phyloP scores from a whole-genome alignment of 1,140 invertebrate genomes.

The Procambarus clarkii region DNA sequence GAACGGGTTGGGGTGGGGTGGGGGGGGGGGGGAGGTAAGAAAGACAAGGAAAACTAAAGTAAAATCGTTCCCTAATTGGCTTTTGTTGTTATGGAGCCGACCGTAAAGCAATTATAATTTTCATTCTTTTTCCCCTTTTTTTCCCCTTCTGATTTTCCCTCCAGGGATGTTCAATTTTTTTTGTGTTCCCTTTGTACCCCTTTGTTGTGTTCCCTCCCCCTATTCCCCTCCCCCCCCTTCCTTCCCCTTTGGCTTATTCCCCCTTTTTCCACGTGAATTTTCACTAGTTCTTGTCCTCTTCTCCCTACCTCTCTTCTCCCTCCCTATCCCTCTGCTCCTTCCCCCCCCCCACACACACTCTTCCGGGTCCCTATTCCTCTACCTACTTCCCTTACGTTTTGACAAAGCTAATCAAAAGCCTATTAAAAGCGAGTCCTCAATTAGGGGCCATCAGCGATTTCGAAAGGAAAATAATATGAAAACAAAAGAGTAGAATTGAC shows the following conservation, averaged over 20 bases:
- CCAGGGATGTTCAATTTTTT: background rate
- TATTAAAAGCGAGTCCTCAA: background rate
- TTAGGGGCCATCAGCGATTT: background rate
- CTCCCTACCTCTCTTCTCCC: too few relatives aligned
- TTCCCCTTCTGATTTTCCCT: background rate
- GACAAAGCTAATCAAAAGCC: background rate
- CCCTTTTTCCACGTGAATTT: too few relatives aligned
- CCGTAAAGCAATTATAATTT: background rate
- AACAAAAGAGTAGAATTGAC: background rate
- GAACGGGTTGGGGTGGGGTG: too few relatives aligned
- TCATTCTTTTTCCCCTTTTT: background rate
- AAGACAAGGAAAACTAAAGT: too few relatives aligned
- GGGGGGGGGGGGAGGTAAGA: too few relatives aligned
- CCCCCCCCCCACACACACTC: too few relatives aligned
- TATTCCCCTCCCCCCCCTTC: too few relatives aligned
- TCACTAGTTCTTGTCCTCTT: too few relatives aligned
- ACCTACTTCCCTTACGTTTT: background rate
- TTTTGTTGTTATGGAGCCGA: background rate
- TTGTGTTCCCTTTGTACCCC: too few relatives aligned
- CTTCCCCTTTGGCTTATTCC: too few relatives aligned
- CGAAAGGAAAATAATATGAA: background rate
- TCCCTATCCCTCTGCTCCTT: too few relatives aligned
- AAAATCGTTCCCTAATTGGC: background rate
- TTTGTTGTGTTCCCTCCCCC: too few relatives aligned
- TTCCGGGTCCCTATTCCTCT: background rate